Percentiles rank a stretch among this genome's conserved stretches.
Conservation (phyloP, 2,888 invertebrate genomes). For the Itoplectis maculator region DNA sequence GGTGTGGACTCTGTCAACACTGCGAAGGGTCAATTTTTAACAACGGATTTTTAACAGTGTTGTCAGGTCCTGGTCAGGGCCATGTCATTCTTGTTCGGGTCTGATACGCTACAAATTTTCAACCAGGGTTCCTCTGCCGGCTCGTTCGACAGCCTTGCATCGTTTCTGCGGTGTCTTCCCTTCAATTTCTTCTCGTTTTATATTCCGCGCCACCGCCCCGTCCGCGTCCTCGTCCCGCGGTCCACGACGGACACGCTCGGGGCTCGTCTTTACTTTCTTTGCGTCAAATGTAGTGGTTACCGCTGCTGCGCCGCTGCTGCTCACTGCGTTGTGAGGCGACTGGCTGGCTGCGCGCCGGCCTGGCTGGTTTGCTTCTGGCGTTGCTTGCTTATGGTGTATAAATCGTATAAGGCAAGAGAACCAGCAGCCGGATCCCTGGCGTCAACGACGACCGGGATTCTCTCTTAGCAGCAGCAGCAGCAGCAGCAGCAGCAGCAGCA, state of each 20-base stretch:
- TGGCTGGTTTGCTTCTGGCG: slow-evolving; percentile 60
- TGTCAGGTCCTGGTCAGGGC: too few relatives aligned
- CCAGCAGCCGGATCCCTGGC: slow-evolving; percentile 77
- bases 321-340: slow-evolving; percentile 56
- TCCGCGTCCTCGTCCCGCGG: slow-evolving; percentile 7
- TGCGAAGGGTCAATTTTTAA: too few relatives aligned
- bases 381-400: slow-evolving; percentile 70
- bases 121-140: not conserved
- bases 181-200: slow-evolving; percentile 19
- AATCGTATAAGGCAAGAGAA: slow-evolving; percentile 82
- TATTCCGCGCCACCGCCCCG: not conserved
- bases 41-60: too few relatives aligned
- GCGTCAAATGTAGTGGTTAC: slow-evolving; percentile 79
- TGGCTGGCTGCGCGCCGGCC: slow-evolving; percentile 23
- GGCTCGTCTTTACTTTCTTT: slow-evolving; percentile 80
- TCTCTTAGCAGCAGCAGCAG: slow-evolving; percentile 70
- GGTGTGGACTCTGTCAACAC: too few relatives aligned
- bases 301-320: slow-evolving; percentile 52
- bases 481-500: too few relatives aligned
- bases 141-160: not conserved
- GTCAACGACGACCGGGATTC: slow-evolving; percentile 80
- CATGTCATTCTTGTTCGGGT: too few relatives aligned
- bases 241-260: slow-evolving; percentile 26
- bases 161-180: not conserved
- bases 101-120: slow-evolving; percentile 1